phyloP scores from a whole-genome alignment of 2,797 vertebrate genomes.

The Ataeniobius toweri region DNA sequence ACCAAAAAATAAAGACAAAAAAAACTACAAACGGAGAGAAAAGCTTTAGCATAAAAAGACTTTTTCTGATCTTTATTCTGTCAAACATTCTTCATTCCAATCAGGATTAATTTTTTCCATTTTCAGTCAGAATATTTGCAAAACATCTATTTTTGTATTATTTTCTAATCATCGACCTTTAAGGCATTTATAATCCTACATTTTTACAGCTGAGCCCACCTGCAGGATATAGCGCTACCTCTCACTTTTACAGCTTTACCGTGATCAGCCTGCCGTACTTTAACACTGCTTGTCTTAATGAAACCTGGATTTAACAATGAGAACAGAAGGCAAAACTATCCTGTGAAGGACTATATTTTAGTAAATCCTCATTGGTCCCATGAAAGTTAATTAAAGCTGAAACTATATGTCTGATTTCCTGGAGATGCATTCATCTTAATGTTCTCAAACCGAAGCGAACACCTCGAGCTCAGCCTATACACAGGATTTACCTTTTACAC shows the following conservation, averaged over 20 bases:
- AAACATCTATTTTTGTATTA: slow-evolving; percentile 58
- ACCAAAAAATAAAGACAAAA: slow-evolving; percentile 81
- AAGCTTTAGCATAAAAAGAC: slow-evolving; percentile 90
- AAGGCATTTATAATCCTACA: slow-evolving; percentile 8
- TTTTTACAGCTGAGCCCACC: slow-evolving; percentile 44
- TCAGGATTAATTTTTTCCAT: slow-evolving; percentile 23
- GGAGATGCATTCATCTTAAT: not conserved
- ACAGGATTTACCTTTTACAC: slow-evolving; percentile 35
- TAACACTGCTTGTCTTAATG: slow-evolving; percentile 39
- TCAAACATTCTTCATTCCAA: slow-evolving; percentile 60
- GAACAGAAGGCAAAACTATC: not conserved
- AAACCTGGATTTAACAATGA: not conserved
- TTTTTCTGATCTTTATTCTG: slow-evolving; percentile 61
- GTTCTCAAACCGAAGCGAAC: slow-evolving; percentile 16
- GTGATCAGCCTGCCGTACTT: slow-evolving; percentile 24
- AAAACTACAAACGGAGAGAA: slow-evolving; percentile 80
- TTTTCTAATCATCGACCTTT: slow-evolving; percentile 40
- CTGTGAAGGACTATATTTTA: not conserved
- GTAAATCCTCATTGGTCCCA: not conserved
- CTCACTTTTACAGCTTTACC: slow-evolving; percentile 55
- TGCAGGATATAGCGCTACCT: slow-evolving; percentile 67
- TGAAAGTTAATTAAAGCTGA: not conserved
- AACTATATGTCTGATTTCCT: not conserved
- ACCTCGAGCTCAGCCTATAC: slow-evolving; percentile 23
- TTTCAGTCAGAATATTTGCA: slow-evolving; percentile 16